phyloP scores from a whole-genome alignment of 2,797 vertebrate species.

The Anabacerthia variegaticeps region DNA sequence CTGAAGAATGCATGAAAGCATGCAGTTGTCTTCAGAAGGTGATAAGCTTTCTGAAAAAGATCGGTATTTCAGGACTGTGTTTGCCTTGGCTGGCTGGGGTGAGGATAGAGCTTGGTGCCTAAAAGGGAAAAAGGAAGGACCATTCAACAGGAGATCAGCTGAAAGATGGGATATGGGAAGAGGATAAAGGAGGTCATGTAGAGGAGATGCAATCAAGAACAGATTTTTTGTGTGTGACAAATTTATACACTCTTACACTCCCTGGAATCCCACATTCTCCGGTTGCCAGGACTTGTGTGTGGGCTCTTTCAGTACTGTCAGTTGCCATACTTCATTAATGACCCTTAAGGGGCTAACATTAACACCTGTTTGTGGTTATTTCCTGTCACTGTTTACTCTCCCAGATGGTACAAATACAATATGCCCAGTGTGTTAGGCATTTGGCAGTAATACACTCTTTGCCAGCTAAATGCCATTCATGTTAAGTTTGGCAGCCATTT shows the following conservation, averaged over 20 bases:
- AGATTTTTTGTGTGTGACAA: background rate
- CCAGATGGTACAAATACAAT: conserved; percentile 63
- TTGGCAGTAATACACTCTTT: background rate
- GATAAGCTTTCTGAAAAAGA: background rate
- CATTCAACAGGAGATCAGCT: background rate
- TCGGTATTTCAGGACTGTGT: background rate
- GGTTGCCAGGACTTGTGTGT: background rate
- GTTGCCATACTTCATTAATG: conserved; percentile 68
- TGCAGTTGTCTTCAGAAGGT: background rate
- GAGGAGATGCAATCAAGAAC: background rate
- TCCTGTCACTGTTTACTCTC: conserved; percentile 64
- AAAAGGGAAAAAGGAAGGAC: background rate
- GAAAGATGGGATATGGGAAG: background rate
- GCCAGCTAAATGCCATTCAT: conserved; percentile 26
- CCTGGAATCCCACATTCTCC: background rate
- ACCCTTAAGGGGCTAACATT: conserved; percentile 54
- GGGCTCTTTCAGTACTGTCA: conserved; percentile 12
- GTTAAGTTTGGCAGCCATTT: conserved; percentile 21
- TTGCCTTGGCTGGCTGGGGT: background rate
- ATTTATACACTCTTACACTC: background rate
- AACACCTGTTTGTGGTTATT: conserved; percentile 74
- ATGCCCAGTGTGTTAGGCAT: conserved; percentile 48
- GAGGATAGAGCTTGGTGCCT: background rate
- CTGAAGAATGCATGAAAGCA: background rate
- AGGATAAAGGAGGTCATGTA: background rate